Base-by-base conservation (phyloP, 2,113 vertebrate genomes). In the Benitochromis conjunctus region DNA sequence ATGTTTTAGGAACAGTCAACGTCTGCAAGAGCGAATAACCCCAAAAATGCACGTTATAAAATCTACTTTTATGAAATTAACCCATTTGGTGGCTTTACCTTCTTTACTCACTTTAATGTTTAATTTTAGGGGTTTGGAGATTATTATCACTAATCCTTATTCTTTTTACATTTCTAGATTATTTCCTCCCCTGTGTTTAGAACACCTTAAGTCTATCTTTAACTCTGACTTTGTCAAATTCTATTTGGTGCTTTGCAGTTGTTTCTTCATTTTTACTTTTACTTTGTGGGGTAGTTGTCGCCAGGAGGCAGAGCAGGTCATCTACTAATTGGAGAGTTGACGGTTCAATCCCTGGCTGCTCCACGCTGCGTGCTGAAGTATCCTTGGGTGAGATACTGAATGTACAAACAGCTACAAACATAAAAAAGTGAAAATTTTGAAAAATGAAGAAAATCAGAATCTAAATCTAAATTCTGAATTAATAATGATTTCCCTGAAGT, bases 191-290 rank as follows among this genome's bases (percentile, higher is more conserved):
- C 8, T 9, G 9, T 54, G 14, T 48, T 48, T 48, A n/a, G 8
- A 10, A 19, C 53, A 66, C n/a, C 12, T 24, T 69, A 69, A 43
- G n/a, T 69, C 64, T 4, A 21, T 66, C 36, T 2, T 41, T 41
- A 66, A 41, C n/a, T 8, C n/a, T 7, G 38, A 69, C 0, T 41
- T 66, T 66, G 6, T 0, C 0, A 14, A 13, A 69, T 43, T 69
- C 4, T 0, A 24, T 6, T 69, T 4, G 41, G n/a, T 69, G 1
- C 36, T 14, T 43, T 69, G 36, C 38, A 69, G n/a, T 3, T 43
- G 41, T 69, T 69, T 69, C 64, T 38, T 19, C 11, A 3, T 38
- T 24, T 46, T 6, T 43, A 69, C 7, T 24, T 43, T 24, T 43
- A 24, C 38, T 43, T 69, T 69, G 1, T 38, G 7, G 64, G 3